Conservation (phyloP, 2,888 invertebrate genomes). For the Tinea semifulvella region DNA sequence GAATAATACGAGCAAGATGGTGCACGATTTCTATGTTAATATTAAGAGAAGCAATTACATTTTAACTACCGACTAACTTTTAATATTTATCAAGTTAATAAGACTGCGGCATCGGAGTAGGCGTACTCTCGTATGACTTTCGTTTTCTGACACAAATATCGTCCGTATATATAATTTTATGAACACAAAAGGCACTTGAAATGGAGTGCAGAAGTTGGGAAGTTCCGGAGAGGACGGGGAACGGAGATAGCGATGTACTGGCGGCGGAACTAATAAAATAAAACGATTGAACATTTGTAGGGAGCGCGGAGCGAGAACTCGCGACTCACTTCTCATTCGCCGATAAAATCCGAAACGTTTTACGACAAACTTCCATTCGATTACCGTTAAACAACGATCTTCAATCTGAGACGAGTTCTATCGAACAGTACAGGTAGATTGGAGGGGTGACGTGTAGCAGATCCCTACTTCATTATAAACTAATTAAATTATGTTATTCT, state of each 20-base stretch:
- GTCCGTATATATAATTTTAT: conserved; percentile 3
- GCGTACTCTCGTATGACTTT: not conserved
- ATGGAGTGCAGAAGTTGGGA: conserved; percentile 37
- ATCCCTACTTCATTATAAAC: too few species aligned
- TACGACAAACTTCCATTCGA: conserved; percentile 64
- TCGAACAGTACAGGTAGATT: too few species aligned
- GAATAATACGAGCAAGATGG: conserved; percentile 2
- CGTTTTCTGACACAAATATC: not conserved
- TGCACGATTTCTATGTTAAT: not conserved
- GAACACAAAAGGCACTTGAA: conserved; percentile 22
- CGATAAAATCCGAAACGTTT: conserved; percentile 65
- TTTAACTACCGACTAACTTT: conserved; percentile 1
- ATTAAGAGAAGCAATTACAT: not conserved
- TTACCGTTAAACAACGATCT: conserved; percentile 62
- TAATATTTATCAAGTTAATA: too few species aligned
- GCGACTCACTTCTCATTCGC: conserved; percentile 61
- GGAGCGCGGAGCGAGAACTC: conserved; percentile 62
- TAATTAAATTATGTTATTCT: too few species aligned
- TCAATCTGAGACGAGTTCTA: conserved; percentile 36
- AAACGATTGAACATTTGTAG: conserved; percentile 66
- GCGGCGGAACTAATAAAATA: conserved; percentile 65
- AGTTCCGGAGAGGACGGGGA: conserved; percentile 37
- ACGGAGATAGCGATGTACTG: conserved; percentile 57
- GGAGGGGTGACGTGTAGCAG: too few species aligned
- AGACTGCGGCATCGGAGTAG: too few species aligned